These are phyloP conservation scores for Keiferia lycopersicella DNA, from an alignment of 2,888 invertebrate genomes.

Conservation along the genomic window DNA sequence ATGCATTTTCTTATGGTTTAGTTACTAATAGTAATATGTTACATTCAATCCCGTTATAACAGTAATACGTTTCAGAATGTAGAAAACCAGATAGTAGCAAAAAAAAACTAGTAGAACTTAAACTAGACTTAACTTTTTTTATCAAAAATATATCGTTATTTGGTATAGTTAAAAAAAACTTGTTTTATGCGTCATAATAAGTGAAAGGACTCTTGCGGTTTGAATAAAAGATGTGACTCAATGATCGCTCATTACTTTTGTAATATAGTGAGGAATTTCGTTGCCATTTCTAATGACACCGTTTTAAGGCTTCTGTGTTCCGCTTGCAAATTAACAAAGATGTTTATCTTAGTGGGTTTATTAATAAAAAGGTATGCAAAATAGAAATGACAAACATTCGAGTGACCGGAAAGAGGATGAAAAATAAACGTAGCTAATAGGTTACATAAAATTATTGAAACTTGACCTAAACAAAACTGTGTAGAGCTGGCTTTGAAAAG, in stretches of 20 bases:
- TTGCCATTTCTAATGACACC: conserved; percentile 30
- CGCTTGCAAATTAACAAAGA: not conserved
- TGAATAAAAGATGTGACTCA: conserved; percentile 48
- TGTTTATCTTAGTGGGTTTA: conserved; percentile 6
- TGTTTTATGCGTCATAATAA: conserved; percentile 39
- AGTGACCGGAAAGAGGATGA: too few species aligned
- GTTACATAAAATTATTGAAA: too few species aligned
- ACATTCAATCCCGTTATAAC: too few species aligned
- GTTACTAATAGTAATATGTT: too few species aligned
- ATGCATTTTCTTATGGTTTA: not conserved
- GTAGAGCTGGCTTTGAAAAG: too few species aligned
- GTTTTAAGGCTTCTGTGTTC: conserved; percentile 26
- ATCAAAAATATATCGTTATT: too few species aligned
- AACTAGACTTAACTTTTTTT: too few species aligned
- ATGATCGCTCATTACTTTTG: conserved; percentile 46
- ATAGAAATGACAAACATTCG: not conserved
- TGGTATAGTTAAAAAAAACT: not conserved
- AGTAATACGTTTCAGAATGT: too few species aligned
- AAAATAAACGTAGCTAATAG: too few species aligned
- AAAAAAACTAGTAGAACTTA: too few species aligned
- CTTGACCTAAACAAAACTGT: too few species aligned
- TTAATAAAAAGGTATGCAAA: not conserved
- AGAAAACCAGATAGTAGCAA: too few species aligned
- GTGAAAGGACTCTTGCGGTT: conserved; percentile 38
- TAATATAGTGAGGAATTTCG: conserved; percentile 38